Base-by-base conservation (phyloP, 2,888 invertebrate genomes). In the Sarcophaga carnaria region DNA sequence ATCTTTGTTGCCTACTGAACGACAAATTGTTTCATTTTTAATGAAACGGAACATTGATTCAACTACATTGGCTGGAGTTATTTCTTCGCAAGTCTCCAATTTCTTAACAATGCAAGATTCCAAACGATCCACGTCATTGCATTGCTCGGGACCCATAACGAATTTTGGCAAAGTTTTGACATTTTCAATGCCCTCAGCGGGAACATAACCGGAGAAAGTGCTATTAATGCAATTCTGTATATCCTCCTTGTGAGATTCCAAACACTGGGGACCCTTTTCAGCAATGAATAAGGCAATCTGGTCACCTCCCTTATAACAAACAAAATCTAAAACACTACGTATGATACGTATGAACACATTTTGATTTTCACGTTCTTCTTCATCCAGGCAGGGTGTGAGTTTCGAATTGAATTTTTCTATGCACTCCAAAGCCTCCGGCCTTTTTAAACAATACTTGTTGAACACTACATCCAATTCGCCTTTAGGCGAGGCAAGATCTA, bases 261-360 rank as follows among this genome's bases (percentile, higher is more conserved):
- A 94, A 90, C 97, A 97, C 90, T 97, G 96, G 11, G 96, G 95
- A 0, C 97, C 97, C n/a, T 96, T 96, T 91, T 97, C 97, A 1
- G 97, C 96, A 81, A 97, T 96, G 91, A 97, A 97, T 90, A 97
- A 94, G 0, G 97, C 97, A 90, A 97, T 96, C 89, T 97, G 95
- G 91, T 97, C 97, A 11, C 97, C 97, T 89, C 97, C 96, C 90
- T 97, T 97, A 90, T 94, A 95, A 91, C 97, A 97, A 37, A 96
- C 94, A 91, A 97, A 97, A 88, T 96, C 95, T 0, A 96, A 94
- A 0, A 97, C 93, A 87, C 96, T 96, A 60, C 96, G 95, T 0
- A 96, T 94, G 60, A 97, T 95, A 88, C 96, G 96, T 90, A 95
- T 93, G 0, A 96, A 92, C 0, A 95, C 95, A 85, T 95, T 94